A percentile compares a stretch with the other conserved stretches of the same genome.
These are phyloP conservation scores for Thelaira solivaga DNA, from an alignment of 2,888 invertebrate species.

Conservation along the genomic window DNA sequence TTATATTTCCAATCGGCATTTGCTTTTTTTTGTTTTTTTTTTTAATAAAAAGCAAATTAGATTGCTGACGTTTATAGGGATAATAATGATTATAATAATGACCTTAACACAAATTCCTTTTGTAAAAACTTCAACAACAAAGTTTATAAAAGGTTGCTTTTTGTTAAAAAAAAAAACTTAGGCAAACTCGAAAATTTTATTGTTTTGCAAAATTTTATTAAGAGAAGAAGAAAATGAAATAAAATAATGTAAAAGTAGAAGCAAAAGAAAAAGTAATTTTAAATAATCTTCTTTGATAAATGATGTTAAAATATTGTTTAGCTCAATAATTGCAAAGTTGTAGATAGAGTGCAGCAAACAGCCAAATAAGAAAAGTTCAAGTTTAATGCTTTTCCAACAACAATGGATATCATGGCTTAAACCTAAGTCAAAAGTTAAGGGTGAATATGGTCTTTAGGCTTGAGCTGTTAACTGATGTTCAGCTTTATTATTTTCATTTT, in stretches of 20 bases:
- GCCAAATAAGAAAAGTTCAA: background rate
- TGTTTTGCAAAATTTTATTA: background rate
- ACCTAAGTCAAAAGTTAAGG: conserved; percentile 27
- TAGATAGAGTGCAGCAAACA: background rate
- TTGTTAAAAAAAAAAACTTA: background rate
- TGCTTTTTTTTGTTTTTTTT: no score
- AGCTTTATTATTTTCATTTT: no score
- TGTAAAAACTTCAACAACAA: background rate
- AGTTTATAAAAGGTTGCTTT: background rate
- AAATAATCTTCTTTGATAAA: conserved; percentile 31
- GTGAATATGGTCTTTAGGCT: no score
- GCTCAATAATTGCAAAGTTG: background rate
- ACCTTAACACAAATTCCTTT: conserved; percentile 25
- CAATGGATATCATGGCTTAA: no score
- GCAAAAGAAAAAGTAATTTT: background rate
- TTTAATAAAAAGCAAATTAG: background rate
- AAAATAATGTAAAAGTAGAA: no score
- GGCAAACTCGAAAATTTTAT: conserved; percentile 24
- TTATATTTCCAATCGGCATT: conserved; percentile 2
- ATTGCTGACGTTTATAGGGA: conserved; percentile 2
- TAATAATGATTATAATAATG: conserved; percentile 28
- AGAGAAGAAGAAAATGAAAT: background rate
- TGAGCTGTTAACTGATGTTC: no score
- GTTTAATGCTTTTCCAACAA: background rate
- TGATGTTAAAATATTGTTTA: conserved; percentile 8